Conservation (phyloP, 2,797 vertebrate genomes). For the Enteromius trimaculatus region DNA sequence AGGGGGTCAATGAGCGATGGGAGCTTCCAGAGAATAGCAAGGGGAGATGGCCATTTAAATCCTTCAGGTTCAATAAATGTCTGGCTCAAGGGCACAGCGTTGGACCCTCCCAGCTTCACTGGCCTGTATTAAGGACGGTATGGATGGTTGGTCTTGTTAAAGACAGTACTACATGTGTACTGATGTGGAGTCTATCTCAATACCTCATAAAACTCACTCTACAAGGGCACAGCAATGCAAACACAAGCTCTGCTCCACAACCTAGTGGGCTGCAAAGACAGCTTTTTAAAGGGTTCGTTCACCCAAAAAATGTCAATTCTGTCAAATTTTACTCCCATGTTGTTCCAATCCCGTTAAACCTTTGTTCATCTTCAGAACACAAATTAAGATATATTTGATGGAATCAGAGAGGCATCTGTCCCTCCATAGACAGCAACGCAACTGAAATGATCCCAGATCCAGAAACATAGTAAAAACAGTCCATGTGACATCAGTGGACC, state of each 20-base stretch:
- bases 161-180: constrained; percentile 23
- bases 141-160: constrained; percentile 38
- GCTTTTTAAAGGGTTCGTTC: background rate
- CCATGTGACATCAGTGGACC: no score
- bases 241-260: constrained; percentile 12
- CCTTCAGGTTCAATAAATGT: constrained; percentile 54
- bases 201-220: constrained; percentile 7
- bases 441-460: no score
- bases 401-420: no score
- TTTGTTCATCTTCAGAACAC: no score
- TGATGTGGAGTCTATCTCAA: constrained; percentile 6
- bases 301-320: background rate
- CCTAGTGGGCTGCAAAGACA: background rate
- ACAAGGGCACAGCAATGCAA: constrained; percentile 4
- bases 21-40: constrained; percentile 22
- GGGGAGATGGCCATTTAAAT: constrained; percentile 35
- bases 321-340: no score
- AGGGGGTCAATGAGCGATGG: constrained; percentile 34
- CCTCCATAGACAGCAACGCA: no score
- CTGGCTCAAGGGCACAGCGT: constrained; percentile 49
- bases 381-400: no score
- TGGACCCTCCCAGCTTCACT: constrained; percentile 22
- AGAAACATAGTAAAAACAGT: no score
- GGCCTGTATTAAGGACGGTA: constrained; percentile 33
- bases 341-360: no score